Conservation (phyloP, 2,888 invertebrate genomes). For the Tortricodes alternella region DNA sequence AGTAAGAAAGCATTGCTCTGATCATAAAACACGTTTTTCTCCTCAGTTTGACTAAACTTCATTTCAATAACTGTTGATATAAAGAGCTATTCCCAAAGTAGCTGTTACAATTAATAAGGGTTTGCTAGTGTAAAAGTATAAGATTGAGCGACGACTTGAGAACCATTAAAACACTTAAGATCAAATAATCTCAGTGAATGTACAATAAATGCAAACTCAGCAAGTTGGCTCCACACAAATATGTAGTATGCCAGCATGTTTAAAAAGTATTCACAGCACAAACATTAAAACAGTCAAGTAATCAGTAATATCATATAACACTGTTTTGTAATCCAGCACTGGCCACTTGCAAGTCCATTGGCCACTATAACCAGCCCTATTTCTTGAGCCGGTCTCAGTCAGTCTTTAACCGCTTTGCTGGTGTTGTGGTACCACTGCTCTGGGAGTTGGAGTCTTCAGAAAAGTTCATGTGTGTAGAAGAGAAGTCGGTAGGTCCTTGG, state of each 20-base stretch:
- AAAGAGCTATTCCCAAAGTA: too few relatives aligned
- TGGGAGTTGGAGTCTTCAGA: conserved; percentile 96
- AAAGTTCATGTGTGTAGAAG: conserved; percentile 92
- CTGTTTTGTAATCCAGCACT: conserved; percentile 22
- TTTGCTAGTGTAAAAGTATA: too few relatives aligned
- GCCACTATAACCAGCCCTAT: conserved; percentile 24
- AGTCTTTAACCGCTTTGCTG: conserved; percentile 90
- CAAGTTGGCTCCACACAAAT: background rate
- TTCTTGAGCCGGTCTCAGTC: conserved; percentile 75
- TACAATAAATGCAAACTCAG: background rate
- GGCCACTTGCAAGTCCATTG: conserved; percentile 17
- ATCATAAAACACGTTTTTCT: too few relatives aligned
- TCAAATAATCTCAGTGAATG: background rate
- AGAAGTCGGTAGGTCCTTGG: conserved; percentile 93
- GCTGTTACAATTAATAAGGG: too few relatives aligned
- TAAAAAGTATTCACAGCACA: conserved; percentile 28
- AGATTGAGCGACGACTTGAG: too few relatives aligned
- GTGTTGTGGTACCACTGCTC: conserved; percentile 88
- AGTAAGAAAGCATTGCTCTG: too few relatives aligned
- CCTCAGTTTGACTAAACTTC: too few relatives aligned
- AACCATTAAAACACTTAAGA: background rate
- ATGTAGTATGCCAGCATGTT: conserved; percentile 14
- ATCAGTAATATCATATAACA: conserved; percentile 23
- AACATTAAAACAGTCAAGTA: conserved; percentile 16
- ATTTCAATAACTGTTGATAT: too few relatives aligned